These are phyloP conservation scores for Lacerta viridis DNA, from an alignment of 2,797 vertebrate genomes.

Conservation along the genomic window DNA sequence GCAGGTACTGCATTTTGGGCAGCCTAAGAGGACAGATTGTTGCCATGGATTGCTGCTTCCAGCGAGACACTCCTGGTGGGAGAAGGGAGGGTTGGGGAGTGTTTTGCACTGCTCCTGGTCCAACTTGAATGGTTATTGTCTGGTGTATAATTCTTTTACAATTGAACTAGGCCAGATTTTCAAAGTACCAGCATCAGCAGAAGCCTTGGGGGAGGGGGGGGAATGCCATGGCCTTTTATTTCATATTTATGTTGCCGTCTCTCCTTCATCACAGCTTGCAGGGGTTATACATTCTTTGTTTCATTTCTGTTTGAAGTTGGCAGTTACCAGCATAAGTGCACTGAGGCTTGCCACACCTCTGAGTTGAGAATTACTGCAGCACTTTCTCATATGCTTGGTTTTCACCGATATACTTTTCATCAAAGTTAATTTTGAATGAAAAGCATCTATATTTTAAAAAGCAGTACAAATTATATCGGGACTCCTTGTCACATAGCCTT, in stretches of 20 bases:
- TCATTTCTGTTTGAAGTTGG: conserved; percentile 32
- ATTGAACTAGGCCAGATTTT: not conserved
- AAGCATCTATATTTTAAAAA: not conserved
- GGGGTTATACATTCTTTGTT: conserved; percentile 1
- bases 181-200: not conserved
- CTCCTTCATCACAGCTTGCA: not conserved
- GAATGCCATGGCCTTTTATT: not conserved
- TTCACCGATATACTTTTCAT: not conserved
- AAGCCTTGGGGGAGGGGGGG: not conserved
- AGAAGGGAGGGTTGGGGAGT: too few relatives aligned
- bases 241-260: conserved; percentile 25
- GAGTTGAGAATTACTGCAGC: not conserved
- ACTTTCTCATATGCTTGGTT: not conserved
- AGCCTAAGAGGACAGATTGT: too few relatives aligned
- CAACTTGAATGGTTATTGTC: not conserved
- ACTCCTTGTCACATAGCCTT: not conserved
- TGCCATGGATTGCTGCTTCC: too few relatives aligned
- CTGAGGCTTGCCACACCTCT: not conserved
- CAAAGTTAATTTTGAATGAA: not conserved
- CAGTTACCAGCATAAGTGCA: not conserved
- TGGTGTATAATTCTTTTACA: not conserved
- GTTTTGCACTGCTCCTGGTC: not conserved
- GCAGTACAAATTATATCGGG: not conserved
- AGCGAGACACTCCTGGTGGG: too few relatives aligned
- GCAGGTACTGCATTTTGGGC: too few relatives aligned